Base-by-base conservation (phyloP, 2,113 vertebrate genomes). In the Pycnonotus jocosus region DNA sequence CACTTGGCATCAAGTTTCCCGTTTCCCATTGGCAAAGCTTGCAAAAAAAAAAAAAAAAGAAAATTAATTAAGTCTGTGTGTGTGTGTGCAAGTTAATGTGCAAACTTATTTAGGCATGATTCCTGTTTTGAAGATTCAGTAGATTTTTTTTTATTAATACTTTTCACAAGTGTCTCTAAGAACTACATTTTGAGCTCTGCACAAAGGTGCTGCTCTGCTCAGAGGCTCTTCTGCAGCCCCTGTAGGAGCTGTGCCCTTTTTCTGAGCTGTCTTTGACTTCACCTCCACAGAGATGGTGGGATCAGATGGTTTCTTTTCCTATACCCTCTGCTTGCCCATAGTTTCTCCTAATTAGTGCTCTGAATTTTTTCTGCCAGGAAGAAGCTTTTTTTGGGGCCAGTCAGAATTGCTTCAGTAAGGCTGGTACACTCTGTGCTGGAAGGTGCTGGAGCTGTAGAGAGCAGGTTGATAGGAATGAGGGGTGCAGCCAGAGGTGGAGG, bases 181-280 rank as follows among this genome's bases (percentile, higher is more conserved):
- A 73, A 18, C n/a, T 61, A 9, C 11, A 25, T 13, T 50, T 47
- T 61, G 50, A 83, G 27, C 25, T 10, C 17, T 61, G n/a, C 8
- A 13, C 28, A 38, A 65, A 60, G 0, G 3, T 2, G 1, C 40
- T 70, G 45, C 54, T 33, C 28, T 68, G n/a, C 33, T 90, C 20
- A 48, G 56, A 85, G 35, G 28, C 24, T 85, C 13, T n/a, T 58
- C 33, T 79, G 47, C 44, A 68, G 5, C 4, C 27, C 23, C 2
- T 0, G 2, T 1, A 1, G 35, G 12, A 80, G 12, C 40, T 6
- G 0, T 76, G 44, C 37, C 57, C 24, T 79, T 33, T 92, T 48
- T 30, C 23, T 3, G 1, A 17, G 10, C 53, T 76, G 35, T 51
- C 6, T 30, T 81, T 15, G 2, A 31, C 56, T 65, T 78, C 7